Conservation (phyloP, 2,888 invertebrate genomes). For the Bimastos eiseni region DNA sequence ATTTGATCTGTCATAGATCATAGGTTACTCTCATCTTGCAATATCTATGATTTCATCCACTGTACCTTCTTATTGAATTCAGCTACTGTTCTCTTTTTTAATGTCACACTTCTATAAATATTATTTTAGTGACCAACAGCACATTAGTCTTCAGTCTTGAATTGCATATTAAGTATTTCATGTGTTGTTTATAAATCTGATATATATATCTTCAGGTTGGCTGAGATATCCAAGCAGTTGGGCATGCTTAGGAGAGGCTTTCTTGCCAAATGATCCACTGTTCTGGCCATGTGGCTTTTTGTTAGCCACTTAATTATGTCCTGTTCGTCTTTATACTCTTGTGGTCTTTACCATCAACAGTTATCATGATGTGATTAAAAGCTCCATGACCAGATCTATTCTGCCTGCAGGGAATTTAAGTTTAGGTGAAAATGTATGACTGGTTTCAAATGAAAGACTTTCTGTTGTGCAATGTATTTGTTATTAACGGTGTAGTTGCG, state of each 20-base stretch:
- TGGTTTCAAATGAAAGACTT: background rate
- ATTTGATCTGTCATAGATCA: background rate
- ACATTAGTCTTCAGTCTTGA: no score
- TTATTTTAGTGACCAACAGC: no score
- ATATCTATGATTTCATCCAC: background rate
- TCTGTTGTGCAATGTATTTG: background rate
- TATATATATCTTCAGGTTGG: background rate
- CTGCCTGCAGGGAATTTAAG: background rate
- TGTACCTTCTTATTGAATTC: background rate
- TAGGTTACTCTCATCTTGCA: background rate
- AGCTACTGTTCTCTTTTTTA: no score
- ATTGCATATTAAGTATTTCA: no score
- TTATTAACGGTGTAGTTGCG: conserved; percentile 68
- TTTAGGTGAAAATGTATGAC: background rate
- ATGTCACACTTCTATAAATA: no score
- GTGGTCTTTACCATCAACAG: background rate
- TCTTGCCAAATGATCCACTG: background rate
- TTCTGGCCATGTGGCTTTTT: background rate
- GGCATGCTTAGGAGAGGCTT: background rate
- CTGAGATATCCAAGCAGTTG: background rate
- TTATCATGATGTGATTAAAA: background rate
- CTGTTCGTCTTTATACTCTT: background rate
- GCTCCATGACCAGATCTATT: background rate
- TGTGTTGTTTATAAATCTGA: no score
- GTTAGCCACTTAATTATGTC: background rate